These are phyloP conservation scores for Panurus biarmicus DNA, from an alignment of 2,113 vertebrate genomes.

Conservation along the genomic window DNA sequence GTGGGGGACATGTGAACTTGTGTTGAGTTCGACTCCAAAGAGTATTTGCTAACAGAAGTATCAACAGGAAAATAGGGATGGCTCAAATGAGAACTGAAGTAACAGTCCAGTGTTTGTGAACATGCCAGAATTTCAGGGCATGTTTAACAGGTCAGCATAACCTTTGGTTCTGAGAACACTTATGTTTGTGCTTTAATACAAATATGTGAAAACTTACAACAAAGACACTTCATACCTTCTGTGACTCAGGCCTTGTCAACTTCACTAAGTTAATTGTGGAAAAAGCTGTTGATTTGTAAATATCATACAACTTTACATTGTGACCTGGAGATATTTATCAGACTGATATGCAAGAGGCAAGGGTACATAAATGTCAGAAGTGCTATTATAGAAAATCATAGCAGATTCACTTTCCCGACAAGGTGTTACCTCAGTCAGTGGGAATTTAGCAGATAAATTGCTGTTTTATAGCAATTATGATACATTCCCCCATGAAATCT, in stretches of 20 bases:
- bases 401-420: neutral
- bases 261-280: neutral
- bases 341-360: neutral
- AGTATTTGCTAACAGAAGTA: neutral
- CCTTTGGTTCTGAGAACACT: neutral
- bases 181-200: neutral
- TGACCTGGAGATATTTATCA: neutral
- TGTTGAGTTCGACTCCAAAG: neutral
- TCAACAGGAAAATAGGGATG: neutral
- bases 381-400: neutral
- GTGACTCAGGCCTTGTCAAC: neutral
- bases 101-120: neutral
- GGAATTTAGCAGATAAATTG: slow-evolving; percentile 31
- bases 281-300: neutral
- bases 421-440: neutral
- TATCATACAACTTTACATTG: neutral
- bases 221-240: neutral
- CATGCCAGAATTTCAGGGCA: neutral
- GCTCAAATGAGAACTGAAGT: neutral
- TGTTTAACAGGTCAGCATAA: neutral
- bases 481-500: slow-evolving; percentile 5
- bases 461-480: slow-evolving; percentile 20
- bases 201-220: neutral
- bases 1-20: neutral
- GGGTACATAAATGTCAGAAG: neutral